Base-by-base conservation (phyloP, 1,140 invertebrate species). In the Acromyrmex heyeri region DNA sequence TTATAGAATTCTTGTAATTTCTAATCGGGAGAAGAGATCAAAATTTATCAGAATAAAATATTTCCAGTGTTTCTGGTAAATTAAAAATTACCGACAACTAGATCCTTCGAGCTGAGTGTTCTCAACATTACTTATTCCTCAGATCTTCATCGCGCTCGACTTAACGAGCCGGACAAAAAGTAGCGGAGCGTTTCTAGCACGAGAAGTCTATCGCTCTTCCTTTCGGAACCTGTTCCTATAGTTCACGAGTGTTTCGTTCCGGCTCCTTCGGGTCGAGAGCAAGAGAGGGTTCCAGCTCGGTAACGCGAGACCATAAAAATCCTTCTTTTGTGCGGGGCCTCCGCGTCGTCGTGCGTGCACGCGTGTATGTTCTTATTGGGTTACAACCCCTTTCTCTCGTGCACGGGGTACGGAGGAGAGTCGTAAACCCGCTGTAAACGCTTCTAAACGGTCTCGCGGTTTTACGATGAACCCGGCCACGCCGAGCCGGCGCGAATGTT, bases 401-500 rank as follows among this genome's bases (percentile, higher is more conserved):
- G 3, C 55, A 57, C 30, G 34, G 55, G 64, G 27, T 62, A 83
- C 76, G n/a, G 64, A 30, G 55, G 34, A 64, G 79, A 83, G 86
- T 87, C 86, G 69, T 87, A 87, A 87, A 87, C 8, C 12, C 4
- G 79, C 24, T 87, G 86, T 87, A 87, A 87, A 87, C 57, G 78
- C 67, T 83, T 85, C 67, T 87, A 87, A 87, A 85, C 78, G 78
- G 61, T 75, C 67, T 75, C 79, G 70, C 38, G 78, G 55, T 24
- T 86, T 86, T 86, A 86, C 78, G 85, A 86, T 65, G 53, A 72
- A 72, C 44, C 38, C 61, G 18, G 21, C 53, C 34, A 44, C 34
- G 10, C 30, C 44, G 76, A 65, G 24, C 78, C 61, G 62, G 24
- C 70, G 72, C 34, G 73, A 85, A 65, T 85, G 73, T 85, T 85